These are phyloP conservation scores for Caerostris extrusa DNA, from an alignment of 1,140 invertebrate species.

Conservation along the genomic window DNA sequence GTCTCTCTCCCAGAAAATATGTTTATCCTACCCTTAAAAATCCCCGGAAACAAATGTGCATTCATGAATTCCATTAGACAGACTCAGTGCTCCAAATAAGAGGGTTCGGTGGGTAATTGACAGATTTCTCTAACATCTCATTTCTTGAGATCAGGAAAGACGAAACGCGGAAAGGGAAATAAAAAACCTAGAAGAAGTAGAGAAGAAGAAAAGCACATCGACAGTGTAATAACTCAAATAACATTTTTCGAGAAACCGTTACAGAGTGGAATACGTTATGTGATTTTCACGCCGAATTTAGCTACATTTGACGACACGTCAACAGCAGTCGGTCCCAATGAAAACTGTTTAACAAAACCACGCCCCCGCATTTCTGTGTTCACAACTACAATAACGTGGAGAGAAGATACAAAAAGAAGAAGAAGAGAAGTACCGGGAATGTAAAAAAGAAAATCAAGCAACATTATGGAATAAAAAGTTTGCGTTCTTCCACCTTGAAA, in stretches of 20 bases:
- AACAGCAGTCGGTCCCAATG: neutral
- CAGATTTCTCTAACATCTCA: neutral
- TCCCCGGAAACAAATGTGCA: too few relatives aligned
- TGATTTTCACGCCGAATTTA: neutral
- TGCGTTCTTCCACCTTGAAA: neutral
- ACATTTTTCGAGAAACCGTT: neutral
- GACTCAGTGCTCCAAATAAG: neutral
- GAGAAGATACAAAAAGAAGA: neutral
- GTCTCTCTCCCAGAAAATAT: too few relatives aligned
- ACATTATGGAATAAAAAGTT: neutral
- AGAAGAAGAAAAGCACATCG: too few relatives aligned
- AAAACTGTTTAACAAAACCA: neutral
- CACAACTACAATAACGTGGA: neutral
- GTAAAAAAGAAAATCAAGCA: neutral
- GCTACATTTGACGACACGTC: constrained; percentile 21
- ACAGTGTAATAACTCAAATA: too few relatives aligned
- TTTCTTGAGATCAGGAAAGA: neutral
- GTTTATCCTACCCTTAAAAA: too few relatives aligned
- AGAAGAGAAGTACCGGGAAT: neutral
- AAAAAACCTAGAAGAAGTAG: too few relatives aligned
- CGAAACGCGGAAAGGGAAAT: too few relatives aligned
- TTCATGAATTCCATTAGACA: neutral
- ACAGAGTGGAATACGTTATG: neutral
- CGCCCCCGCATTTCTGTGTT: too few relatives aligned
- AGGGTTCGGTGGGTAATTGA: neutral